phyloP scores from a whole-genome alignment of 92 coral and sea anemone species.

The Muricea muricata region DNA sequence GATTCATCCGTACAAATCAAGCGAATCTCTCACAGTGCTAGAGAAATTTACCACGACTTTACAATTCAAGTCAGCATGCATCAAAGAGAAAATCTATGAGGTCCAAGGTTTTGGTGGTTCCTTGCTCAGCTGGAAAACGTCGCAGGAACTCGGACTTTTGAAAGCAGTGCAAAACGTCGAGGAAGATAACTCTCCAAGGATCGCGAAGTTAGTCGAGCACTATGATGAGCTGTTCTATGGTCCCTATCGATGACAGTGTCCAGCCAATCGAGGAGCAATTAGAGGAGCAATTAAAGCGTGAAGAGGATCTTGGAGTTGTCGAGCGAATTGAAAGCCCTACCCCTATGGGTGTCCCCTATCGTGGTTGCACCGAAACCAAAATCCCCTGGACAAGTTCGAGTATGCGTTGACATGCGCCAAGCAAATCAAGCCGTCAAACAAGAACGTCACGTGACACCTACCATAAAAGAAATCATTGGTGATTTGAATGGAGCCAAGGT shows the following conservation, averaged over 20 bases:
- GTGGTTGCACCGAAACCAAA: slow-evolving; percentile 72
- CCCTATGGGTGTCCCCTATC: slow-evolving; percentile 64
- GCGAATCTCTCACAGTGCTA: too few relatives aligned
- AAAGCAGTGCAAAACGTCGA: background rate
- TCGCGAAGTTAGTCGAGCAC: slow-evolving; percentile 24
- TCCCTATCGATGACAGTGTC: slow-evolving; percentile 57
- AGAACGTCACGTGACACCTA: slow-evolving; percentile 68
- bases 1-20: too few relatives aligned
- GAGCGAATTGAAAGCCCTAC: slow-evolving; percentile 58
- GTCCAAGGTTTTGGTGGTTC: background rate
- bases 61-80: too few relatives aligned
- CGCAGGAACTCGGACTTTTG: background rate
- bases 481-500: slow-evolving; percentile 64
- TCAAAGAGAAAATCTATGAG: slow-evolving; percentile 14
- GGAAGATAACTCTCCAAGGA: background rate
- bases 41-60: too few relatives aligned
- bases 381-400: slow-evolving; percentile 49
- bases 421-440: slow-evolving; percentile 67
- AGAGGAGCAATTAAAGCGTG: slow-evolving; percentile 57
- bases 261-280: slow-evolving; percentile 61
- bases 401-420: slow-evolving; percentile 69
- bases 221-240: slow-evolving; percentile 66
- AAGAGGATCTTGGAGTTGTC: slow-evolving; percentile 63
- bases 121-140: background rate
- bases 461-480: slow-evolving; percentile 57